Base-by-base conservation (phyloP, 2,797 vertebrate species). In the Enteromius paludinosus region DNA sequence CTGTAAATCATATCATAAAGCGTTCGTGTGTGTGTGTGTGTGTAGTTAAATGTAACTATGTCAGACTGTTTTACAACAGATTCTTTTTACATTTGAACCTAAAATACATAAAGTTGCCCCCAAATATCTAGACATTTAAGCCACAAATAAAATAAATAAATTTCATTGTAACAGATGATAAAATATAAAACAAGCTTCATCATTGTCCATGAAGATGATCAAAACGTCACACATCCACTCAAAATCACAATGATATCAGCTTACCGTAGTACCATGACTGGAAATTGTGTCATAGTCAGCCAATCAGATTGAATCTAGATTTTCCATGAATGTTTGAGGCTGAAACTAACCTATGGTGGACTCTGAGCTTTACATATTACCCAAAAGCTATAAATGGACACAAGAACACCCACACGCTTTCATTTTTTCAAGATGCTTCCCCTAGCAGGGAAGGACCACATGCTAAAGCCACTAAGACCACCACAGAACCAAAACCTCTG, bases 1-100 rank as follows among this genome's bases (percentile, higher is more conserved):
- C n/a, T 83, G 66, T 72, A 78, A 73, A 77, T 83, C 52, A 77
- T 83, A 78, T 62, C 45, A 30, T n/a, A 54, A 66, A 73, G 61
- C 35, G 65, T 87, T 80, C 85, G 78, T 78, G 88, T 78, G 90
- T 87, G 88, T 28, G 20, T 35, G 56, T 91, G 89, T 89, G 90
- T 86, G 79, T 78, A 87, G 76, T 78, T 66, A 64, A 78, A 75
- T 75, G 72, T 59, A 75, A 41, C 72, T 41, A 54, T 35, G 72
- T n/a, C 30, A 56, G 52, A 25, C 30, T 10, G 30, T 25, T 74
- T 74, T 23, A 74, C 12, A 56, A n/a, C 30, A 59, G 72, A 10
- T 74, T 74, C 8, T 25, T 56, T 59, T 59, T 10, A 41, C 33
- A 56, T 59, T 20, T 35, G 70, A 35, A n/a, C 47, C 3, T 54